Base-by-base conservation (phyloP, 64 coral and sea anemone genomes). In the Stichodactyla helianthus region DNA sequence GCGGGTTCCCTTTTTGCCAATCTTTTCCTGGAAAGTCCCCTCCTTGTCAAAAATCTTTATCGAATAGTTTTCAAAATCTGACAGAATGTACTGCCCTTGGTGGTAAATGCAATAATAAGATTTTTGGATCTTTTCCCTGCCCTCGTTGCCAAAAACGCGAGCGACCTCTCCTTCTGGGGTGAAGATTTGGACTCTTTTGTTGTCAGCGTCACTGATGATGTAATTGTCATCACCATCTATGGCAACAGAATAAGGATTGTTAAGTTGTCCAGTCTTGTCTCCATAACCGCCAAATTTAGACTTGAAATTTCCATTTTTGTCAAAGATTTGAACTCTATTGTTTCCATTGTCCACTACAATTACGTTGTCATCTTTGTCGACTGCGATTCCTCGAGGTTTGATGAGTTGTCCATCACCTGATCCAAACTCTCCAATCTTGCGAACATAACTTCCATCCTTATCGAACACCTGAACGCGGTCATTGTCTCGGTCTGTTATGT, bases 251-350 rank as follows among this genome's bases (percentile, higher is more conserved):
- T 78, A 79, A 51, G 93, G 93, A 5, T 91, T 68, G 7, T 57
- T 80, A 52, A 94, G 91, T 6, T 91, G 85, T 4, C 93, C 82
- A 9, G 79, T 51, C 6, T 79, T 79, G 0, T 44, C 87, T 84
- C 93, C 93, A 59, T 78, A 26, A 64, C 58, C 84, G 6, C 93
- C 89, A 86, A 94, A 94, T 22, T 58, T 87, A 50, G 80, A 88
- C 28, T 90, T 17, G 64, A 88, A 94, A 15, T 79, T 83, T 5
- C 93, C 93, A 79, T 81, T 53, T 58, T 94, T 87, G 60, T 82
- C 83, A 57, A 94, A 94, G 56, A 88, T 88, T 70, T 94, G 93
- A 1, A 94, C 70, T 84, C 89, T 85, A 53, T 94, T 78, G 60
- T 94, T 94, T 17, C 89, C 89, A 54, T 78, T 85, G 55, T 93